These are phyloP conservation scores for Chionodraco myersi DNA, from an alignment of 2,113 vertebrate genomes.

Conservation along the genomic window DNA sequence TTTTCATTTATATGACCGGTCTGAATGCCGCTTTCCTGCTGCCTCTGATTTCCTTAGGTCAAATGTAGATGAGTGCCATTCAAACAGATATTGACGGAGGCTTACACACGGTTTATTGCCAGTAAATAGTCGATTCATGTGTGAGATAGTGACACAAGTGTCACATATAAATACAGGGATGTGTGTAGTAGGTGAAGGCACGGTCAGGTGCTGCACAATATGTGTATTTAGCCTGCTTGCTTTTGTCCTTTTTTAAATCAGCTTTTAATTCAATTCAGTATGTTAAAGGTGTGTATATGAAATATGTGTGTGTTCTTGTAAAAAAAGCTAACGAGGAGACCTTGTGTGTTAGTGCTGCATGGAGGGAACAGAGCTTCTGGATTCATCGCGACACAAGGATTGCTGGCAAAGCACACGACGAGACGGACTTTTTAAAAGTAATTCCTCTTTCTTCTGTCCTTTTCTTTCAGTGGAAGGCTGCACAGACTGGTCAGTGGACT, in stretches of 20 bases:
- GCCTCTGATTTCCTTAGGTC: conserved; percentile 35
- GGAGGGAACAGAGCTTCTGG: neutral
- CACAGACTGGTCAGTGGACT: conserved; percentile 99
- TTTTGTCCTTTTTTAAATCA: neutral
- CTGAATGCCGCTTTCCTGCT: conserved; percentile 3
- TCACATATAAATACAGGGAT: conserved; percentile 30
- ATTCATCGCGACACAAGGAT: conserved; percentile 35
- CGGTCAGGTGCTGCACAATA: neutral
- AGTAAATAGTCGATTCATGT: conserved; percentile 26
- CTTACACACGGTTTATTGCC: conserved; percentile 32
- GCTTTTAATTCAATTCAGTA: neutral
- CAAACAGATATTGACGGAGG: conserved; percentile 19
- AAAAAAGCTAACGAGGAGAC: conserved; percentile 5
- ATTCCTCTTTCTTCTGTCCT: conserved; percentile 40
- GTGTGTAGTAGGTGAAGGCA: conserved; percentile 4
- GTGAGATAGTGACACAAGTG: neutral
- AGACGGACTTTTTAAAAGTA: neutral
- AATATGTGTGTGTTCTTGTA: neutral
- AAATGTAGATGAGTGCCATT: conserved; percentile 33
- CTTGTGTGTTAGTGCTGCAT: neutral
- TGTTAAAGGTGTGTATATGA: neutral
- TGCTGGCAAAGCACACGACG: conserved; percentile 31
- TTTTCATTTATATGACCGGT: conserved; percentile 4
- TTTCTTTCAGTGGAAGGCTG: conserved; percentile 94
- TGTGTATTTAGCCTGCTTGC: neutral